Base-by-base conservation (phyloP, 2,113 vertebrate genomes). In the Chionodraco myersi region DNA sequence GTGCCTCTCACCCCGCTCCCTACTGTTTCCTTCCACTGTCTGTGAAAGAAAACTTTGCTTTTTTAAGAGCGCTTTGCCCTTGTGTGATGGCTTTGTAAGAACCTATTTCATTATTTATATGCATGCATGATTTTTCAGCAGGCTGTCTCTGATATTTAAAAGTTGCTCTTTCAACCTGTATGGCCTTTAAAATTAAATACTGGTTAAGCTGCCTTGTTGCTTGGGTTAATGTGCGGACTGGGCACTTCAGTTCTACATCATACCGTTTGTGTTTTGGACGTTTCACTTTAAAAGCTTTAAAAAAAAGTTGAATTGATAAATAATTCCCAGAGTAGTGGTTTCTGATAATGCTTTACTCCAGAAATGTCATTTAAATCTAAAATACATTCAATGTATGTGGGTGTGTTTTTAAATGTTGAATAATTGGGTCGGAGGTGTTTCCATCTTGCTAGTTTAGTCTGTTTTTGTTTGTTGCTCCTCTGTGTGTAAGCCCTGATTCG, bases 31-130 rank as follows among this genome's bases (percentile, higher is more conserved):
- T 85, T 67, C 77, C 77, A 73, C 75, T 80, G 64, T 66, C 53
- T 1, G n/a, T 11, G 21, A 49, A 68, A 44, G 54, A 74, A 80
- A 86, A 87, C 87, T 86, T 89, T 82, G 67, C 64, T 87, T 90
- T 76, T 57, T 63, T 63, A 60, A 70, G 47, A 82, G 79, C 49
- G 71, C 72, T 92, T 84, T 87, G 53, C 36, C 64, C 65, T 85
- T 87, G 73, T 83, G 74, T 75, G 58, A 75, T 21, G 18, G 12
- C 54, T 61, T 73, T 79, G 45, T 64, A 15, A 45, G 61, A 77
- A 63, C 57, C 67, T 62, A 67, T 77, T 88, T 68, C 48, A 80
- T 76, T 65, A 60, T 77, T 65, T 75, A 73, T 85, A 61, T 66
- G 65, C 49, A 61, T 69, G 65, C 49, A 59, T 56, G 11, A 54